phyloP scores from a whole-genome alignment of 2,113 vertebrate species.

The Bubo blakistoni region DNA sequence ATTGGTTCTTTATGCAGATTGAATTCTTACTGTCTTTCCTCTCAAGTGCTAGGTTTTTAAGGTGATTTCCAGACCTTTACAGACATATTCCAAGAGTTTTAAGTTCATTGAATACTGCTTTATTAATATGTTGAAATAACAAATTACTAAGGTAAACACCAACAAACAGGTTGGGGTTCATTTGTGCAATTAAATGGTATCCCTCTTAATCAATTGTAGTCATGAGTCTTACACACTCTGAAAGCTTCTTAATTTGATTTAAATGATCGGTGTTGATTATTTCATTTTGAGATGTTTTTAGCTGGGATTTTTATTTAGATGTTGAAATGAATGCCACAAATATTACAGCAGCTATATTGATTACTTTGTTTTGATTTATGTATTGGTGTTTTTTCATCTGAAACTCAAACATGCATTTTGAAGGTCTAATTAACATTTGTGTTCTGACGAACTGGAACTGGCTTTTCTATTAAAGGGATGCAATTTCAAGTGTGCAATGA shows the following conservation, averaged over 20 bases:
- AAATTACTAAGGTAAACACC: slow-evolving; percentile 29
- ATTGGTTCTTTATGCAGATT: background rate
- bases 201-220: slow-evolving; percentile 51
- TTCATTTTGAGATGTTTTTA: slow-evolving; percentile 50
- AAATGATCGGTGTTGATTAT: slow-evolving; percentile 59
- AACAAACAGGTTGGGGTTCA: background rate
- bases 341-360: slow-evolving; percentile 57
- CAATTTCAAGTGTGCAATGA: slow-evolving; percentile 18
- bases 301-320: slow-evolving; percentile 46
- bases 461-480: slow-evolving; percentile 50
- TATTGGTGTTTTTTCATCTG: slow-evolving; percentile 19
- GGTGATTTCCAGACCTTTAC: slow-evolving; percentile 9
- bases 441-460: slow-evolving; percentile 50
- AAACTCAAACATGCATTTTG: slow-evolving; percentile 44
- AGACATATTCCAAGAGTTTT: slow-evolving; percentile 4
- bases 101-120: background rate
- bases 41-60: background rate
- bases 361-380: slow-evolving; percentile 61
- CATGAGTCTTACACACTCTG: slow-evolving; percentile 57
- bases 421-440: slow-evolving; percentile 67
- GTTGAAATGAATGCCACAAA: slow-evolving; percentile 25
- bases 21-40: slow-evolving; percentile 21
- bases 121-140: slow-evolving; percentile 53
- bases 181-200: slow-evolving; percentile 48
- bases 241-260: slow-evolving; percentile 69